Evolutionary conservation across 2,113 vertebrate genomes (phyloP), one percentile per base, ranked within the genome.

Genomic region (Leptosomus discolor): DNA sequence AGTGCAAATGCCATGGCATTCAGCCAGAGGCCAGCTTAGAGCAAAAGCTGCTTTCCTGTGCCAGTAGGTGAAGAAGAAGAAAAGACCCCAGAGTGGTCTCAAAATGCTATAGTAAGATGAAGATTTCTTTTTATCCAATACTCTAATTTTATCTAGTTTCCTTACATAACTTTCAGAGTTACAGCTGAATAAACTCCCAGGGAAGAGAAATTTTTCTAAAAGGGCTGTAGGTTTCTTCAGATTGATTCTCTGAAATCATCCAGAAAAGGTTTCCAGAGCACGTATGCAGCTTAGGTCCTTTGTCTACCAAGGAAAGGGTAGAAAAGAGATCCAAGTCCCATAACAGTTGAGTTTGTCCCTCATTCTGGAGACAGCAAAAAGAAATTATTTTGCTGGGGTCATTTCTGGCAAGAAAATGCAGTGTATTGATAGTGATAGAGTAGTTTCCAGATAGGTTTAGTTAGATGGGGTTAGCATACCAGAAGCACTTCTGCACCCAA

Each of bases 151-250:
- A 63, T 91, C 45, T 82, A 37, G 61, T 77, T 96, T 68, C 12
- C 54, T 95, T 95, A 93, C n/a, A 57, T 91, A 91, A 94, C 84
- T 77, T 83, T 41, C 77, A 70, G 77, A 82, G 26, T 77, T 91
- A 46, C 94, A 95, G 96, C 95, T 97, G 97, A 85, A 85, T 82
- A 94, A 92, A 85, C 80, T 95, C 92, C 80, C 74, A 91, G 65
- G 37, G 34, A 89, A 65, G 41, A 95, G 34, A 69, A 58, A 11
- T 81, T 89, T 85, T 94, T 57, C 39, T 73, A 65, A 57, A 2
- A 85, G 60, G 88, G 57, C 61, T 79, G 56, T 63, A 68, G 87
- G 69, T 90, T 94, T 87, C 61, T 90, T 73, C 88, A 82, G 43
- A 50, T 5, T 71, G 51, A 81, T 63, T 37, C 41, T 87, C 80